Evolutionary conservation across 2,797 vertebrate genomes (phyloP).

Genomic region (Pempheris klunzingeri): DNA sequence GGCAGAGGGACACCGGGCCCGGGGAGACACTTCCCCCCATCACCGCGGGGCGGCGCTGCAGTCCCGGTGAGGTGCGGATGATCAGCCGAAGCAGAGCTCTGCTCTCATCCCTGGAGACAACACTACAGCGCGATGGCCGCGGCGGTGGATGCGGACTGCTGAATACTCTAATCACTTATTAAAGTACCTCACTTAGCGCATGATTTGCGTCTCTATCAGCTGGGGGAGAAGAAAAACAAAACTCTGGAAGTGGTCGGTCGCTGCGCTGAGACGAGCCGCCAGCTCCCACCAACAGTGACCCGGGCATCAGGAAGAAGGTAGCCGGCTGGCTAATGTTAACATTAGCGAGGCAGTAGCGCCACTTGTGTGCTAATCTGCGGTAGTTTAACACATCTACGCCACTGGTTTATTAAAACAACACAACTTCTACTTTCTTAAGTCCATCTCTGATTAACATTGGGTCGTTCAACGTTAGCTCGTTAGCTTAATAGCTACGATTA

Average conservation of each 20-base stretch:
- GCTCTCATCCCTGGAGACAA: constrained; percentile 46
- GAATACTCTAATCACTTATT: background rate
- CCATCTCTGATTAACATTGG: fast-evolving
- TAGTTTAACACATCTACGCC: background rate
- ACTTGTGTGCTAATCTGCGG: background rate
- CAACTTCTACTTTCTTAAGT: fast-evolving
- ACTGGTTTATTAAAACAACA: background rate
- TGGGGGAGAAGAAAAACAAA: background rate
- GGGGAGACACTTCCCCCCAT: constrained; percentile 6
- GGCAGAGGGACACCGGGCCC: background rate
- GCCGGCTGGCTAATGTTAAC: constrained; percentile 63
- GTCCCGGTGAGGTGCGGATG: constrained; percentile 12
- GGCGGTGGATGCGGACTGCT: constrained; percentile 16
- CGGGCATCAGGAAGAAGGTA: constrained; percentile 68
- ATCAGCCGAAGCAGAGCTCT: constrained; percentile 56
- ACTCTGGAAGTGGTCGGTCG: background rate
- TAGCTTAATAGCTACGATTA: background rate
- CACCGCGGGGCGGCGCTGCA: constrained; percentile 65
- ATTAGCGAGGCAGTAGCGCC: constrained; percentile 13
- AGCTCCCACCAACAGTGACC: constrained; percentile 49
- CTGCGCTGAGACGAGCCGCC: constrained; percentile 23
- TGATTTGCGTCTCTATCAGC: constrained; percentile 10
- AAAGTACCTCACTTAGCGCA: background rate
- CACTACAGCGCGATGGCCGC: constrained; percentile 25
- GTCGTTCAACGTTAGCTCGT: background rate